phyloP scores from a whole-genome alignment of 2,888 invertebrate genomes.

The Athalia cordata region DNA sequence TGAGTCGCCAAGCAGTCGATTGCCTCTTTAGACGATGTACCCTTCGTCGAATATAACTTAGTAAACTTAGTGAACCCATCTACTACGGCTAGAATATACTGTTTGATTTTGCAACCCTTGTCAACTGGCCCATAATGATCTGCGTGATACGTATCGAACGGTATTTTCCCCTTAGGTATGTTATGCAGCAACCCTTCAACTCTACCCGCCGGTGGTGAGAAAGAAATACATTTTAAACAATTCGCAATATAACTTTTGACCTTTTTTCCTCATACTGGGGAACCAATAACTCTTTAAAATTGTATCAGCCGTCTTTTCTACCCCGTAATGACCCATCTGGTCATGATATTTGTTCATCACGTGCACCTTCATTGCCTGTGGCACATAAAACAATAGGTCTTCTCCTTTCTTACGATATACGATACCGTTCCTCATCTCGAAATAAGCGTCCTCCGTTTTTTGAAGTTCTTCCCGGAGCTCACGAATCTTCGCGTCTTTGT shows the following conservation, averaged over 20 bases:
- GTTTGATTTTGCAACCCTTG: constrained; percentile 37
- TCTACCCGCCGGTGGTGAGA: constrained; percentile 25
- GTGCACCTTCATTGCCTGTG: background rate
- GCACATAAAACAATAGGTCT: background rate
- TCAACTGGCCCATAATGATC: constrained; percentile 50
- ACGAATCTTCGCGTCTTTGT: constrained; percentile 1
- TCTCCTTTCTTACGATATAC: constrained; percentile 15
- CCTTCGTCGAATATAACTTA: constrained; percentile 49
- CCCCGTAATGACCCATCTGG: background rate
- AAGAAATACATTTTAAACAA: constrained; percentile 1
- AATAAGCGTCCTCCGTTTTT: constrained; percentile 6
- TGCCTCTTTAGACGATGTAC: constrained; percentile 39
- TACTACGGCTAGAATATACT: constrained; percentile 45
- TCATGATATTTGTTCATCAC: background rate
- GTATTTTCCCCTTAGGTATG: constrained; percentile 45
- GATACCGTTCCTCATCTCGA: constrained; percentile 13
- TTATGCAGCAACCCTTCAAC: constrained; percentile 46
- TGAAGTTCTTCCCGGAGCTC: constrained; percentile 8
- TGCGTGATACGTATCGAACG: constrained; percentile 49
- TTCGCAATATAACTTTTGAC: background rate
- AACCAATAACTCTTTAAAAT: background rate
- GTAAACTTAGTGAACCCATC: constrained; percentile 50
- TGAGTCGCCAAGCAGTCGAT: constrained; percentile 38
- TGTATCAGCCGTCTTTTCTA: background rate
- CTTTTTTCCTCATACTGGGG: background rate